Evolutionary conservation across 2,113 vertebrate genomes (phyloP).

Genomic region (Crypturellus undulatus): DNA sequence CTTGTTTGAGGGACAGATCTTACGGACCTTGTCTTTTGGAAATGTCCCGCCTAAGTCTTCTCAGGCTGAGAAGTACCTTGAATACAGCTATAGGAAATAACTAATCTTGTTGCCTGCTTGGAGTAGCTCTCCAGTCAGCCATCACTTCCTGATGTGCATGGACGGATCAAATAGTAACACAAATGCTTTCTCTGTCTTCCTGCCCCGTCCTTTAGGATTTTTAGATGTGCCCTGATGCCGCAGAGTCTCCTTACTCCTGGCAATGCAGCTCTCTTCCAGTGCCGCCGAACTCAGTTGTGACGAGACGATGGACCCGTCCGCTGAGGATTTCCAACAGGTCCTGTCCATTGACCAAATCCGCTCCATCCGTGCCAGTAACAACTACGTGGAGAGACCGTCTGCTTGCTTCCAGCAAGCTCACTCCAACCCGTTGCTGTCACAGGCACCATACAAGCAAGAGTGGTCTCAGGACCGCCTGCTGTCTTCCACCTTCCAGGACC

Average conservation of each 20-base stretch:
- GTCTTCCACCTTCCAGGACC: slow-evolving; percentile 72
- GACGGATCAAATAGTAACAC: neutral
- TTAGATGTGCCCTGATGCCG: slow-evolving; percentile 89
- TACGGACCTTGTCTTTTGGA: neutral
- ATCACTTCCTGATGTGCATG: neutral
- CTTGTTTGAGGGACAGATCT: neutral
- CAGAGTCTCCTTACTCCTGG: slow-evolving; percentile 48
- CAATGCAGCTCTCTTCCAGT: slow-evolving; percentile 76
- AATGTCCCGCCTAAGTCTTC: fast-evolving
- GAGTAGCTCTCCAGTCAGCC: neutral
- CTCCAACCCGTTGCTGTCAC: slow-evolving; percentile 84
- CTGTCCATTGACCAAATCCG: slow-evolving; percentile 95
- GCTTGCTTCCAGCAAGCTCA: slow-evolving; percentile 76
- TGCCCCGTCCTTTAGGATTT: slow-evolving; percentile 79
- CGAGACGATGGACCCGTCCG: slow-evolving; percentile 83
- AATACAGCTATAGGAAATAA: neutral
- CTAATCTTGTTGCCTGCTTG: neutral
- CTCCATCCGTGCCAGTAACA: slow-evolving; percentile 92
- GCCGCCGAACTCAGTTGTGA: slow-evolving; percentile 71
- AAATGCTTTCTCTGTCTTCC: neutral
- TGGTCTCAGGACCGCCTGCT: slow-evolving; percentile 74
- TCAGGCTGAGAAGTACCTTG: neutral
- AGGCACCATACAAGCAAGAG: slow-evolving; percentile 78
- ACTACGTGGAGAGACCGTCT: slow-evolving; percentile 94
- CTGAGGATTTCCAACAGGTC: slow-evolving; percentile 89